Conservation (phyloP, 2,113 vertebrate species). For the Holacanthus passer region DNA sequence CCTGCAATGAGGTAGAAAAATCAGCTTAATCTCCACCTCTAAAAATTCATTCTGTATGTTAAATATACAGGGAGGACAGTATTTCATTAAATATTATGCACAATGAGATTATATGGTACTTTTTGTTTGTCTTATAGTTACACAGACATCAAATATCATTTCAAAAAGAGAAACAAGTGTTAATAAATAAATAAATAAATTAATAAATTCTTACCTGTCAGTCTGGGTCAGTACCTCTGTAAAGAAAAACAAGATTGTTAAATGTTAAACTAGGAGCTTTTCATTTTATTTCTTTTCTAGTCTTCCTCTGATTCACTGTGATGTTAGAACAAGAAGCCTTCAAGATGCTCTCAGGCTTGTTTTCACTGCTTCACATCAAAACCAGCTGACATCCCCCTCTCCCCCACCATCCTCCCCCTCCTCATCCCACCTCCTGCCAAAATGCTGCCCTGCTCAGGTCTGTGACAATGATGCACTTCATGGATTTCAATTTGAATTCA, state of each 20-base stretch:
- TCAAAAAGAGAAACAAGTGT: constrained; percentile 21
- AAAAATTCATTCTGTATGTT: fast-evolving
- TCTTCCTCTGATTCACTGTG: constrained; percentile 48
- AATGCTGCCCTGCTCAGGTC: constrained; percentile 24
- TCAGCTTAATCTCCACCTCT: neutral
- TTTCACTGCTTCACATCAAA: constrained; percentile 84
- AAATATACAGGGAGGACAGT: neutral
- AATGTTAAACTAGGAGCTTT: neutral
- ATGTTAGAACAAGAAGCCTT: constrained; percentile 49
- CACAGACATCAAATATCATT: neutral
- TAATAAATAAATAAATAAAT: neutral
- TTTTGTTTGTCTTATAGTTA: neutral
- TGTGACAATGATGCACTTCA: constrained; percentile 54
- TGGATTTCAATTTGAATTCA: constrained; percentile 65
- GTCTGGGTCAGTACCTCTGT: constrained; percentile 21
- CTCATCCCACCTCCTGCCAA: constrained; percentile 46
- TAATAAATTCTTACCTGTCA: constrained; percentile 66
- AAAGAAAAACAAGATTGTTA: constrained; percentile 12
- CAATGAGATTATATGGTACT: neutral
- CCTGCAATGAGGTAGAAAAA: neutral
- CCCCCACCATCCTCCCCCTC: constrained; percentile 22
- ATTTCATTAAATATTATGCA: neutral
- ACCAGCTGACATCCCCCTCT: constrained; percentile 82
- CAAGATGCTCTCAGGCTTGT: constrained; percentile 72
- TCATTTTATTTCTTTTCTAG: constrained; percentile 12